phyloP scores from a whole-genome alignment of 2,888 invertebrate genomes.

The Oscheius sp. region DNA sequence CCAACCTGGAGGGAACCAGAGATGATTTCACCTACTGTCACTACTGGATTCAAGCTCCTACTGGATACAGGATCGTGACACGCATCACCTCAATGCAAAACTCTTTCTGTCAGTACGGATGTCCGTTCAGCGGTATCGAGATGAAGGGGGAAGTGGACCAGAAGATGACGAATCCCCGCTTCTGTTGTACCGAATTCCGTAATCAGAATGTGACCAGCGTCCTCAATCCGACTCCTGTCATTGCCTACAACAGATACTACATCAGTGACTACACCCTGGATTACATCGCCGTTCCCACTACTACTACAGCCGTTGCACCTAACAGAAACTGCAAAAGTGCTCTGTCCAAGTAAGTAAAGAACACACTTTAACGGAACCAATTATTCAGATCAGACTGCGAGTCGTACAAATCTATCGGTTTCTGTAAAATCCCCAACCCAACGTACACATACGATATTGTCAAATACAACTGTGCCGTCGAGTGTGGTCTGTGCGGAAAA shows the following conservation, averaged over 20 bases:
- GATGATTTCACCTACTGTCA: slow-evolving; percentile 36
- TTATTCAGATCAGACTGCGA: slow-evolving; percentile 14
- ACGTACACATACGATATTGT: neutral
- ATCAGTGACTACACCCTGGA: slow-evolving; percentile 23
- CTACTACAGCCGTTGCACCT: neutral
- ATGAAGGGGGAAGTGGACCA: slow-evolving; percentile 16
- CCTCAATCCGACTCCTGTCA: slow-evolving; percentile 37
- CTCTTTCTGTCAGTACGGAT: slow-evolving; percentile 48
- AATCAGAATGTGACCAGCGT: slow-evolving; percentile 16
- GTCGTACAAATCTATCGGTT: slow-evolving; percentile 3
- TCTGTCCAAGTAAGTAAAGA: neutral
- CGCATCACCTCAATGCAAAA: slow-evolving; percentile 41
- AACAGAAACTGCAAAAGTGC: slow-evolving; percentile 2
- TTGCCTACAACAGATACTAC: slow-evolving; percentile 36
- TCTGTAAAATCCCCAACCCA: slow-evolving; percentile 10
- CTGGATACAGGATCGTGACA: slow-evolving; percentile 42
- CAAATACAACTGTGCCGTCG: slow-evolving; percentile 30
- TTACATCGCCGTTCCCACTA: neutral
- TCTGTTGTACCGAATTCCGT: slow-evolving; percentile 35
- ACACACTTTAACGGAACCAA: no score
- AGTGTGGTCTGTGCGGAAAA: slow-evolving; percentile 29
- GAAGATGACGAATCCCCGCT: slow-evolving; percentile 29
- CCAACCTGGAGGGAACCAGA: slow-evolving; percentile 30
- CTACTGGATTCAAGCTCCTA: slow-evolving; percentile 42
- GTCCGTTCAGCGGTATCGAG: slow-evolving; percentile 52